phyloP scores from a whole-genome alignment of 2,888 invertebrate genomes.

The Lymantria monacha region DNA sequence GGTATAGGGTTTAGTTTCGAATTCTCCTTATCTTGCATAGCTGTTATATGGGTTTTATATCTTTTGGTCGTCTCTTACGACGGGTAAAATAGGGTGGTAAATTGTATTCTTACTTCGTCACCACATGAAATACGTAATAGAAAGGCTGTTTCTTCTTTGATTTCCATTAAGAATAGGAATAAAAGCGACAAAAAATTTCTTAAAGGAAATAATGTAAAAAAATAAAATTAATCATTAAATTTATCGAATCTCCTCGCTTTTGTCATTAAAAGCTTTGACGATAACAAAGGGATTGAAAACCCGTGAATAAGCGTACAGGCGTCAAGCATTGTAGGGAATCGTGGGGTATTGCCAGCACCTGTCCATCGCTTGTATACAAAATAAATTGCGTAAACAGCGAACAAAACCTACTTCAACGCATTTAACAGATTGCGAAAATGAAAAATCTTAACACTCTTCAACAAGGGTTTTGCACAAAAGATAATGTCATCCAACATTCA shows the following conservation, averaged over 20 bases:
- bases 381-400: conserved; percentile 47
- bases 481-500: conserved; percentile 22
- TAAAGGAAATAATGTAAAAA: not conserved
- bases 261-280: conserved; percentile 25
- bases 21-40: too few species aligned
- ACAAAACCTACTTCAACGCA: conserved; percentile 56
- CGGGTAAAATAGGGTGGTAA: too few species aligned
- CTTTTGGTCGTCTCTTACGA: too few species aligned
- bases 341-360: conserved; percentile 29
- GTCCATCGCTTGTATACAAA: conserved; percentile 27
- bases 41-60: too few species aligned
- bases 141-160: too few species aligned
- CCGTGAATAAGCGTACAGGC: conserved; percentile 8
- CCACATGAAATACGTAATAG: too few species aligned
- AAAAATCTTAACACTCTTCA: conserved; percentile 51
- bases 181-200: too few species aligned
- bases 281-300: conserved; percentile 21
- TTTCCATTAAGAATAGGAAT: too few species aligned
- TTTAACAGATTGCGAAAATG: conserved; percentile 66
- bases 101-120: too few species aligned
- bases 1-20: too few species aligned
- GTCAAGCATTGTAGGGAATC: conserved; percentile 1
- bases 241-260: conserved; percentile 12
- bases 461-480: conserved; percentile 31
- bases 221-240: conserved; percentile 5